Evolutionary conservation across 2,797 vertebrate genomes (phyloP).

Genomic region (Synaphobranchus kaupii): DNA sequence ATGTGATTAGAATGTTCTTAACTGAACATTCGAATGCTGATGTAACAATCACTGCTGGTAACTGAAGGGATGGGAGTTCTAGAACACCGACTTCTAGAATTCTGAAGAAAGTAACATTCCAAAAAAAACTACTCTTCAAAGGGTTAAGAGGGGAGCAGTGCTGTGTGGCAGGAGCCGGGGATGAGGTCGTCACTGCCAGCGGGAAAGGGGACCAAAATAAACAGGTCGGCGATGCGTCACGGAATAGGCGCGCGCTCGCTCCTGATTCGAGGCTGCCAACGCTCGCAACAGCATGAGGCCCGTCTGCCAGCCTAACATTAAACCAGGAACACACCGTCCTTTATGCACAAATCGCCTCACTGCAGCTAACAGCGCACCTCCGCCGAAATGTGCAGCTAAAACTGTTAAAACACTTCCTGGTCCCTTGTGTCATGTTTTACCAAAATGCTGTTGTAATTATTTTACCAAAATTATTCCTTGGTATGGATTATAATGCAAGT

Average conservation of each 20-base stretch:
- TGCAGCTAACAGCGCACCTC: background rate
- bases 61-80: background rate
- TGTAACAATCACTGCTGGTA: background rate
- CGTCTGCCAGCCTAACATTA: background rate
- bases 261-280: background rate
- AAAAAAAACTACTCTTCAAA: background rate
- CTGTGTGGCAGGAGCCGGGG: background rate
- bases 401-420: background rate
- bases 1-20: background rate
- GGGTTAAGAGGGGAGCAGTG: background rate
- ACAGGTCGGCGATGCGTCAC: background rate
- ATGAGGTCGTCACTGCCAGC: background rate
- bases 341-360: background rate
- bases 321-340: background rate
- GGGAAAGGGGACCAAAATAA: background rate
- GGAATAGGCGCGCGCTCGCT: background rate
- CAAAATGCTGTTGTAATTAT: background rate
- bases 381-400: background rate
- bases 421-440: background rate
- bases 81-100: background rate
- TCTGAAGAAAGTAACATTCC: background rate
- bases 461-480: background rate
- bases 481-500: background rate
- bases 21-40: background rate
- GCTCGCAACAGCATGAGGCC: background rate